phyloP scores from a whole-genome alignment of 2,113 vertebrate species.

The Andinoacara biseriatus region DNA sequence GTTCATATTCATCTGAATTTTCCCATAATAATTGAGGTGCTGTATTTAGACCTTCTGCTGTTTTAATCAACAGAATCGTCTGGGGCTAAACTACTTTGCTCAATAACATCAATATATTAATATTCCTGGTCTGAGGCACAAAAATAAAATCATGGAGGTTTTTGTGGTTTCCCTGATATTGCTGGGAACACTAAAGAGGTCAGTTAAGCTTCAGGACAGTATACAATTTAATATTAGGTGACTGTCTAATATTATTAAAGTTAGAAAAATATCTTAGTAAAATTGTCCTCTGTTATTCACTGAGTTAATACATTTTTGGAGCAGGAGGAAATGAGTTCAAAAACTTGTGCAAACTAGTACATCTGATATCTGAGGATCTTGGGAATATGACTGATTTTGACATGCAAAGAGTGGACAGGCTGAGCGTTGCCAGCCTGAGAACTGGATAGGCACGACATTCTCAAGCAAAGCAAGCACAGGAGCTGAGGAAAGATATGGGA shows the following conservation, averaged over 20 bases:
- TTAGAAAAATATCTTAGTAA: not conserved
- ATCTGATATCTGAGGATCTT: conserved; percentile 22
- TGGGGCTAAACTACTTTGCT: conserved; percentile 39
- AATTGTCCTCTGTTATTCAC: too few species aligned
- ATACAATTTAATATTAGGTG: not conserved
- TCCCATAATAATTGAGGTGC: conserved; percentile 50
- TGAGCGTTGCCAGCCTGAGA: conserved; percentile 41
- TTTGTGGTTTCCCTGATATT: not conserved
- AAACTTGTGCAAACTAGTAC: conserved; percentile 6
- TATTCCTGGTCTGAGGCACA: conserved; percentile 4
- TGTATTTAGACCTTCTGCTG: conserved; percentile 16
- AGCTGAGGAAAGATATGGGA: conserved; percentile 39
- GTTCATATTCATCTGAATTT: conserved; percentile 49
- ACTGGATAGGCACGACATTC: conserved; percentile 49
- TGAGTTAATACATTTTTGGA: not conserved
- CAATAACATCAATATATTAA: conserved; percentile 32
- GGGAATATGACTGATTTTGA: conserved; percentile 22
- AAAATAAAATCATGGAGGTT: not conserved
- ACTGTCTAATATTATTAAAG: not conserved
- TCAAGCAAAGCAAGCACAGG: conserved; percentile 64
- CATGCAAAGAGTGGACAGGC: conserved; percentile 24
- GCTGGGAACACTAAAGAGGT: not conserved
- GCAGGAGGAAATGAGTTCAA: not conserved
- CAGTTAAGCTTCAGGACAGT: not conserved
- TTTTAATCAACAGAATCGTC: conserved; percentile 47